These are phyloP conservation scores for Aurelia aurita complex sp. Pacific DNA, from an alignment of 30 jellyfish, hydroid and myxozoan genomes.

Conservation along the genomic window DNA sequence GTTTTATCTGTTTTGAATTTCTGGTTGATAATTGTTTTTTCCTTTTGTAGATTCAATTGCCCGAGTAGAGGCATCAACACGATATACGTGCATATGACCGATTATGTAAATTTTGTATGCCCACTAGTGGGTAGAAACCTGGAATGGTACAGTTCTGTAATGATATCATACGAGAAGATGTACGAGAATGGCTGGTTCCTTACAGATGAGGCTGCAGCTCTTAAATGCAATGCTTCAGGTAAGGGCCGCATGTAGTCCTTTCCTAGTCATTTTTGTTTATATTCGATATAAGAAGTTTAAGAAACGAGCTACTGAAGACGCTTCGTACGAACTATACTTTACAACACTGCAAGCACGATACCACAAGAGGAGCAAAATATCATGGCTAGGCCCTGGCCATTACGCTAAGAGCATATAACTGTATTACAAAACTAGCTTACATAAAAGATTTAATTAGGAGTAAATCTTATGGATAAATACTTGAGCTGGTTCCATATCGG, in stretches of 20 bases:
- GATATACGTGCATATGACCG: neutral
- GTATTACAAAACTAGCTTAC: too few species aligned
- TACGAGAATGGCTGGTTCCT: slow-evolving; percentile 14
- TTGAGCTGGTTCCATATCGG: too few species aligned
- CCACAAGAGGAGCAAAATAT: too few species aligned
- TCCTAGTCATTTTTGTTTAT: neutral
- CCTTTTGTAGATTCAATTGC: slow-evolving; percentile 16
- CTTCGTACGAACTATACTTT: too few species aligned
- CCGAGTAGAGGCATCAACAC: slow-evolving; percentile 26
- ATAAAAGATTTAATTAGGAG: too few species aligned
- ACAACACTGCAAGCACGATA: too few species aligned
- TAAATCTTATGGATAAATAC: too few species aligned
- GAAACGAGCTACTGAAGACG: too few species aligned
- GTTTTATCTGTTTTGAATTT: too few species aligned
- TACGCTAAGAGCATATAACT: too few species aligned
- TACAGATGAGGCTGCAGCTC: neutral
- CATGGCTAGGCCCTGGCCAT: too few species aligned
- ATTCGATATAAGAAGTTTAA: too few species aligned
- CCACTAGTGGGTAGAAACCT: neutral
- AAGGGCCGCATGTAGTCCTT: neutral
- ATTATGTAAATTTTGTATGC: neutral
- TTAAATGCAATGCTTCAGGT: neutral
- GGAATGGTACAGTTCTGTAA: neutral
- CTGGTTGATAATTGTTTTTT: neutral
- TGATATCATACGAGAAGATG: neutral